A percentile compares a stretch with the other conserved stretches of the same genome.
phyloP scores from a whole-genome alignment of 1,140 invertebrate species.

The Monochamus saltuarius region DNA sequence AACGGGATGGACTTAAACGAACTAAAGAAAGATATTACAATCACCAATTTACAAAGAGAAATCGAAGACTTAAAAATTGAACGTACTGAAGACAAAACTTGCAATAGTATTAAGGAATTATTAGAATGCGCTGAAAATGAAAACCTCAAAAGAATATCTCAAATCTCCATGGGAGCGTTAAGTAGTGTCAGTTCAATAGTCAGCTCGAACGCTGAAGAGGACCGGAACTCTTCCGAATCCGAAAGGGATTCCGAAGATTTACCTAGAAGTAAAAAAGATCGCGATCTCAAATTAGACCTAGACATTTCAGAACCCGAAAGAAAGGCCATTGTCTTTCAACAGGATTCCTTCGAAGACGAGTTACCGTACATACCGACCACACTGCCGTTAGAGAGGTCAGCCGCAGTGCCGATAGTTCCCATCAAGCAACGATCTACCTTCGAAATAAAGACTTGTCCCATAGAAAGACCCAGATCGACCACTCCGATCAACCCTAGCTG shows the following conservation, averaged over 20 bases:
- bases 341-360: slow-evolving; percentile 85
- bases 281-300: slow-evolving; percentile 43
- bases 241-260: slow-evolving; percentile 68
- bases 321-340: slow-evolving; percentile 73
- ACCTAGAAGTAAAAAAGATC: slow-evolving; percentile 53
- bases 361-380: slow-evolving; percentile 85
- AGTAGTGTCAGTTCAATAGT: slow-evolving; percentile 2
- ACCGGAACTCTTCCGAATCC: slow-evolving; percentile 75
- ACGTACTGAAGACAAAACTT: neutral
- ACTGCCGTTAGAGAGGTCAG: slow-evolving; percentile 76
- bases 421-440: slow-evolving; percentile 70
- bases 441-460: slow-evolving; percentile 75
- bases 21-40: neutral
- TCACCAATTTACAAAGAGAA: neutral
- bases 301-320: slow-evolving; percentile 63
- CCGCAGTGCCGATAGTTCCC: slow-evolving; percentile 77
- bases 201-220: slow-evolving; percentile 51
- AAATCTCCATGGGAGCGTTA: slow-evolving; percentile 6
- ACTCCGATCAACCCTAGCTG: slow-evolving; percentile 77
- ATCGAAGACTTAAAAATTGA: neutral
- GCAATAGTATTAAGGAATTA: neutral
- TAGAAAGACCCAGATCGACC: slow-evolving; percentile 83
- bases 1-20: neutral
- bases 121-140: neutral
- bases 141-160: slow-evolving; percentile 8